phyloP scores from a whole-genome alignment of 2,888 invertebrate genomes.

The Pardosa pseudoannulata region DNA sequence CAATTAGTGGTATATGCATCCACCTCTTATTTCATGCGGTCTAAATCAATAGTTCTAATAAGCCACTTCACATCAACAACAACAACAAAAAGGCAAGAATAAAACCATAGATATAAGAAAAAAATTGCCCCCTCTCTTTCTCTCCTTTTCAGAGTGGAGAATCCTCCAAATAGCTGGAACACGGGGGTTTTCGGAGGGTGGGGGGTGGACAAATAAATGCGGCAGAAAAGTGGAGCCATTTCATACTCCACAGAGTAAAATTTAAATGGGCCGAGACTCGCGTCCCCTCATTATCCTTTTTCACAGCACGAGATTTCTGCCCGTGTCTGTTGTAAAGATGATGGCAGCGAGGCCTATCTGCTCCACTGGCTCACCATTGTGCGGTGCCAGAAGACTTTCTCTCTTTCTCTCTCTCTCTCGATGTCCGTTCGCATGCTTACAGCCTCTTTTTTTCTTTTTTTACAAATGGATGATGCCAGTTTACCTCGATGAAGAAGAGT shows the following conservation, averaged over 20 bases:
- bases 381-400: conserved; percentile 39
- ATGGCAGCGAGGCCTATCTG: conserved; percentile 18
- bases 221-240: conserved; percentile 34
- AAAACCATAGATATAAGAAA: too few species aligned
- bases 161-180: background rate
- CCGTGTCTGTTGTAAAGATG: conserved; percentile 29
- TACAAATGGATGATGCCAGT: conserved; percentile 16
- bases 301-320: conserved; percentile 55
- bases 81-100: too few species aligned
- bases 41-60: too few species aligned
- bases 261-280: conserved; percentile 63
- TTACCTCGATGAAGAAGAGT: conserved; percentile 12
- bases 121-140: too few species aligned
- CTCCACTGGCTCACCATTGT: conserved; percentile 35
- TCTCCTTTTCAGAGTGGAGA: background rate
- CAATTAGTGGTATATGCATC: too few species aligned
- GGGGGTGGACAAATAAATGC: background rate
- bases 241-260: conserved; percentile 63
- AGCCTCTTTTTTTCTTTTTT: too few species aligned
- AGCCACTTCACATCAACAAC: too few species aligned
- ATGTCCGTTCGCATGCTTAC: background rate
- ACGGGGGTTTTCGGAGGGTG: background rate
- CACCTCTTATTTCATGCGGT: too few species aligned
- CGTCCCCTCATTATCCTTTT: conserved; percentile 48
- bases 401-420: too few species aligned